Base-by-base conservation (phyloP, 1,140 invertebrate genomes). In the Heliconius hermathena region DNA sequence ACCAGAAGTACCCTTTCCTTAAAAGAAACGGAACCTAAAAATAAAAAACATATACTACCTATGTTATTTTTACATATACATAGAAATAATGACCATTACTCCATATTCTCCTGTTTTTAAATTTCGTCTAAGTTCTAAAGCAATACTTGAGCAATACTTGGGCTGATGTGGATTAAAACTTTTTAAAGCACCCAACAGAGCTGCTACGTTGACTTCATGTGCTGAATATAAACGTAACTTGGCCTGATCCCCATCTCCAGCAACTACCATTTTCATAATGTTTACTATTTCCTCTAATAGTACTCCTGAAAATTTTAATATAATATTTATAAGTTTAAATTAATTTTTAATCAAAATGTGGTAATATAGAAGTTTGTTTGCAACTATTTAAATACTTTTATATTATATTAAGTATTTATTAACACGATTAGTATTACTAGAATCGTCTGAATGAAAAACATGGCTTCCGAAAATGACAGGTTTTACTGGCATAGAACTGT, bases 171-270 rank as follows among this genome's bases (percentile, higher is more conserved):
- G 87, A 75, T 96, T 91, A 85, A 95, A 97, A 0, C 97, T 94
- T 8, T 95, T 95, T 11, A 97, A 86, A 1, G 96, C 95, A 13
- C 95, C 91, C 79, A 97, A 92, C 13, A 97, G 77, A 22, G 95
- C 95, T 2, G 96, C 95, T 5, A 97, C 91, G 33, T 96, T 97
- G 41, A 96, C 96, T 87, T 97, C 97, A 87, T 97, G 97, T 20
- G 94, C 96, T 20, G 96, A 96, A 86, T 96, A 97, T 29, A 96
- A 80, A 75, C 94, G 94, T 71, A 96, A 84, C 80, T 96, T 96
- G 2, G 90, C 84, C 36, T 86, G 82, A 8, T 90, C 85, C 13
- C 79, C 77, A 29, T 87, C 83, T 13, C 89, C 86, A 38, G 92
- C 89, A 70, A 94, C 88, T 70, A 91, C 88, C 8, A 86, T 79